Base-by-base conservation (phyloP, 2,797 vertebrate genomes). In the Pipistrellus pygmaeus region DNA sequence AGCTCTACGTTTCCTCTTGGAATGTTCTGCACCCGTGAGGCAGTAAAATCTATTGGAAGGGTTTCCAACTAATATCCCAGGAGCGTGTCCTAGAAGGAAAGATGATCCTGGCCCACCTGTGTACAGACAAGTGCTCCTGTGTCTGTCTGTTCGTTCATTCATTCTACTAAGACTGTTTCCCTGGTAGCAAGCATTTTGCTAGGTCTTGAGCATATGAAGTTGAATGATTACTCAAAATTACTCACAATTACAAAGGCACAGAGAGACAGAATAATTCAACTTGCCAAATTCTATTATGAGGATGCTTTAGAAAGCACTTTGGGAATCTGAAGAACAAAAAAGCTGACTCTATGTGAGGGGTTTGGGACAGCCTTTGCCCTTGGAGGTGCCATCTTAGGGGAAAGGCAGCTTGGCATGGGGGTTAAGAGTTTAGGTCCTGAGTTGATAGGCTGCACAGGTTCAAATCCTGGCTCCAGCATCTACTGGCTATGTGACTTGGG, bases 1-100 rank as follows among this genome's bases (percentile, higher is more conserved):
- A 88, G 83, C 91, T 78, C 73, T 92, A 86, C 91, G 93, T 90
- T 96, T 96, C 92, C 72, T 85, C 41, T 80, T 96, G 89, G 96
- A 97, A 97, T 71, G 66, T 35, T 73, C 51, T 53, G 35, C 10
- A 91, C 62, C 80, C 32, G 32, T 66, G 88, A 97, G 86, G 91
- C 9, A 44, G 89, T 90, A 85, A 80, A 25, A 25, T 85, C 17
- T 57, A 62, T 48, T 85, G 68, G 69, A 93, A 85, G 96, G 85
- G 7, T 91, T 95, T 88, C 88, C 75, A 94, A 90, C 44, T 32
- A 64, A 21, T 32, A 69, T 55, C 44, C 82, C 76, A 78, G 69
- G 62, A 96, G 78, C 13, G 68, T 10, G 32, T 30, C 23, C 75
- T 15, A 76, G 73, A 94, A 94, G 62, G 64, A 93, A 93, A 87